Evolutionary conservation across 2,888 invertebrate genomes (phyloP).

Genomic region (Ashinkailepas kermadecensis): DNA sequence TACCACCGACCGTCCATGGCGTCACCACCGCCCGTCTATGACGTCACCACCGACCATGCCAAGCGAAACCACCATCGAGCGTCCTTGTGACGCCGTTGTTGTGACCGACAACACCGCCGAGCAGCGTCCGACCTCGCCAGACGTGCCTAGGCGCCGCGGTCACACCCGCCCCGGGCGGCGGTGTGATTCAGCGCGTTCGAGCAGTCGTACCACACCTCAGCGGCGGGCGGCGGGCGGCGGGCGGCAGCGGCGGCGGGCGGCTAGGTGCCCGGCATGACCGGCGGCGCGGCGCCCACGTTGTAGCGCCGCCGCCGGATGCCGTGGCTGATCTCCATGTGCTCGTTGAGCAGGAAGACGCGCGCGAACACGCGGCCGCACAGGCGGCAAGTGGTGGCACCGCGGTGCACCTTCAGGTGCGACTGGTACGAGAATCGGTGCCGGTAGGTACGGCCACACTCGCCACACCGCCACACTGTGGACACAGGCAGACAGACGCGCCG

Average conservation of each 20-base stretch:
- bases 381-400: constrained; percentile 19
- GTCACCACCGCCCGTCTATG: no score
- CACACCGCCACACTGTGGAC: neutral
- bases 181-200: constrained; percentile 73
- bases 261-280: neutral
- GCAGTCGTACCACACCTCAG: neutral
- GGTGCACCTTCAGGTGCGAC: constrained; percentile 17
- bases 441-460: neutral
- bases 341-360: constrained; percentile 11
- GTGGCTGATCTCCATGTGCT: neutral
- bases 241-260: neutral
- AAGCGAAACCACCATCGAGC: no score
- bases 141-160: no score
- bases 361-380: constrained; percentile 11
- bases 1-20: no score
- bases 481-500: no score
- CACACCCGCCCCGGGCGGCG: constrained; percentile 50
- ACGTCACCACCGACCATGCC: no score
- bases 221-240: neutral
- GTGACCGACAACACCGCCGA: no score
- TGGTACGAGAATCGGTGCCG: constrained; percentile 11
- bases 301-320: neutral
- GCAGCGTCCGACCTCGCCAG: no score
- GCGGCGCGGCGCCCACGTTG: neutral
- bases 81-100: no score